phyloP scores from a whole-genome alignment of 2,113 vertebrate species.

The Coptodon rendalli region DNA sequence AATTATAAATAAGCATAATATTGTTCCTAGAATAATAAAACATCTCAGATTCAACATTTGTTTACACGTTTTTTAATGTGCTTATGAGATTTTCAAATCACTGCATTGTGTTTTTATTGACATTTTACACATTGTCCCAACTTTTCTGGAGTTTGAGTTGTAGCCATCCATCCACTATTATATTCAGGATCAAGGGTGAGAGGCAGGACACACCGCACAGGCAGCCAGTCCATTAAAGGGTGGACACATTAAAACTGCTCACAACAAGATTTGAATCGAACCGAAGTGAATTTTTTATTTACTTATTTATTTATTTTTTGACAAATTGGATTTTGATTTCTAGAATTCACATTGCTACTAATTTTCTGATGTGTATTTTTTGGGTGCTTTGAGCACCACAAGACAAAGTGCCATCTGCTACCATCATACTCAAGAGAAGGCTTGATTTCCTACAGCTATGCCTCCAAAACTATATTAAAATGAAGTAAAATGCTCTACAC shows the following conservation, averaged over 20 bases:
- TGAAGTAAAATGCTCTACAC: not conserved
- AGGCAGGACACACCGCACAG: not conserved
- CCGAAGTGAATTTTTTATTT: not conserved
- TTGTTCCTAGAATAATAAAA: not conserved
- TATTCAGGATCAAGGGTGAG: not conserved
- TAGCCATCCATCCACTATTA: not conserved
- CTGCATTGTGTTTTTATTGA: not conserved
- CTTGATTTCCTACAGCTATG: not conserved
- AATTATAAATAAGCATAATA: not conserved
- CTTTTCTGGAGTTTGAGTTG: not conserved
- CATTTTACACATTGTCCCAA: not conserved
- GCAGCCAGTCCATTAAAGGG: not conserved
- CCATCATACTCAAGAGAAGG: not conserved
- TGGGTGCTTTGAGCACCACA: not conserved
- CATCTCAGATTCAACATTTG: not conserved
- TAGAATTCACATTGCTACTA: not conserved
- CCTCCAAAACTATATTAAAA: slow-evolving; percentile 5
- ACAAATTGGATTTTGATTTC: not conserved
- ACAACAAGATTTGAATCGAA: not conserved
- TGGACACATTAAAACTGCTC: not conserved
- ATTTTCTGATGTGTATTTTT: not conserved
- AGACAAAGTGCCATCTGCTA: not conserved
- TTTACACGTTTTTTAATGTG: not conserved
- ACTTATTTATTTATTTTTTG: not conserved
- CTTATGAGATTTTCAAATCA: not conserved